These are phyloP conservation scores for Eupithecia vulgata DNA, from an alignment of 2,888 invertebrate genomes.

Conservation along the genomic window DNA sequence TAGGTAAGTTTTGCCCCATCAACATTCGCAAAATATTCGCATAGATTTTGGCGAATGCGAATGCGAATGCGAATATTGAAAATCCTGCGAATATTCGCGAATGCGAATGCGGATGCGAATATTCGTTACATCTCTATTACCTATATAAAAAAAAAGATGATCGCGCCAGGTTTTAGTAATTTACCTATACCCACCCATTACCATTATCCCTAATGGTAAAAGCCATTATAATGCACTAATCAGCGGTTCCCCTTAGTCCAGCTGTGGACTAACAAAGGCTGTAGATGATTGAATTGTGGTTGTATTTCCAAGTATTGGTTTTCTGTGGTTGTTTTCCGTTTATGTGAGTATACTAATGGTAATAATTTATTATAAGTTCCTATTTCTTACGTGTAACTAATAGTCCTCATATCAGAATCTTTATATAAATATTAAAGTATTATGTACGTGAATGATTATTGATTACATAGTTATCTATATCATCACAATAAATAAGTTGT, in stretches of 20 bases:
- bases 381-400: not conserved
- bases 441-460: not conserved
- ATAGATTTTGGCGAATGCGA: no score
- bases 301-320: not conserved
- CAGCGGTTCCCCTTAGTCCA: not conserved
- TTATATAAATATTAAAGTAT: not conserved
- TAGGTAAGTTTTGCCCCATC: no score
- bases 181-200: not conserved
- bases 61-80: no score
- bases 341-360: not conserved
- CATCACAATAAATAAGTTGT: conserved; percentile 7
- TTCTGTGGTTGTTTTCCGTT: not conserved
- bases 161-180: no score
- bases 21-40: no score
- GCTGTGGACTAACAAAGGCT: not conserved
- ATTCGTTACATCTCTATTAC: no score
- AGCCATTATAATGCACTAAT: not conserved
- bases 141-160: no score
- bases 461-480: not conserved
- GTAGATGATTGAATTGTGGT: not conserved
- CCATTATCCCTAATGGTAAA: not conserved
- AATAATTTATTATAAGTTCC: not conserved
- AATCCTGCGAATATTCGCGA: no score
- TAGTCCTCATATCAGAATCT: not conserved
- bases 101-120: no score